Evolutionary conservation across 2,797 vertebrate genomes (phyloP).

Genomic region (Notamacropus eugenii): DNA sequence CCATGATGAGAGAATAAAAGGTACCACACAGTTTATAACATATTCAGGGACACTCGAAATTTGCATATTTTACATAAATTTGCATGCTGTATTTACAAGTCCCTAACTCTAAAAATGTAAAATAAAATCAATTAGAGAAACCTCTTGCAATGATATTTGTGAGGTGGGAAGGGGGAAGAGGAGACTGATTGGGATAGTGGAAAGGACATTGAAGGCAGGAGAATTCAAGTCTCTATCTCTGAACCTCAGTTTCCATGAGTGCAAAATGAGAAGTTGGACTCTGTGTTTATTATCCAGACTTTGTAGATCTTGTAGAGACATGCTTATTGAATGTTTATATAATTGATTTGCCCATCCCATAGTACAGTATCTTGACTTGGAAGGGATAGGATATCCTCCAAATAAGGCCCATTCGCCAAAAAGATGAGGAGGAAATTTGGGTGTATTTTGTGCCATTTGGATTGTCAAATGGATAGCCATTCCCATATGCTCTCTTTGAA

Average conservation of each 20-base stretch:
- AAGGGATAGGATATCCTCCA: background rate
- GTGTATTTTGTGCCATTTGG: background rate
- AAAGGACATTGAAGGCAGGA: background rate
- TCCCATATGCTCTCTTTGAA: background rate
- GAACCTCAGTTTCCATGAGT: background rate
- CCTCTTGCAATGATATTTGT: background rate
- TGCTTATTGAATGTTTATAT: background rate
- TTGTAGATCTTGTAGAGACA: background rate
- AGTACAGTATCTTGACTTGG: background rate
- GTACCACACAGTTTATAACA: background rate
- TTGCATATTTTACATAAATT: constrained; percentile 76
- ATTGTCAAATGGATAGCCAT: background rate
- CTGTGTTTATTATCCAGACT: background rate
- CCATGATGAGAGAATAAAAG: constrained; percentile 31
- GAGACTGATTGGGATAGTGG: background rate
- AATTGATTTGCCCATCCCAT: background rate
- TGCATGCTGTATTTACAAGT: constrained; percentile 72
- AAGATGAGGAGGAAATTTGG: background rate
- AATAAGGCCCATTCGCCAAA: background rate
- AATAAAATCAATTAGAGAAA: constrained; percentile 65
- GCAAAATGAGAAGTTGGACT: background rate
- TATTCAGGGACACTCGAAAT: constrained; percentile 31
- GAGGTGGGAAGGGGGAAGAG: background rate
- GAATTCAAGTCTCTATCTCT: background rate
- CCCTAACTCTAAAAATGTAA: constrained; percentile 57